Conservation (phyloP, 2,888 invertebrate genomes). For the Epistrophella euchroma region DNA sequence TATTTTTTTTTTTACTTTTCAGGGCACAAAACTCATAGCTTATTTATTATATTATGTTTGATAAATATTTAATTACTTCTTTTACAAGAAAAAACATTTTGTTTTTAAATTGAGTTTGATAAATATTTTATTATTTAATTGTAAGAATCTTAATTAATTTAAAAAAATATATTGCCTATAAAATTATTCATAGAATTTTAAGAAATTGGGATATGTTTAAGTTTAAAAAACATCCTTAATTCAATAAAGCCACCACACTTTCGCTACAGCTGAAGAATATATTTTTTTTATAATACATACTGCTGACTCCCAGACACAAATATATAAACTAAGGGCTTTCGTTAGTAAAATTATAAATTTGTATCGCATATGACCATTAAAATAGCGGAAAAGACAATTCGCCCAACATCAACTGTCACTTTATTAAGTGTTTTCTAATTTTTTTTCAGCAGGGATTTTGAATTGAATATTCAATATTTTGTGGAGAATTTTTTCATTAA, state of each 20-base stretch:
- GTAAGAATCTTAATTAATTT: too few species aligned
- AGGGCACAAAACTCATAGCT: too few species aligned
- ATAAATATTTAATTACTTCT: too few species aligned
- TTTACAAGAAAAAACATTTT: too few species aligned
- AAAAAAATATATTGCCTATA: too few species aligned
- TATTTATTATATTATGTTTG: too few species aligned
- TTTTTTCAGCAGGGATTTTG: neutral
- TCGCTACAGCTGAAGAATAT: neutral
- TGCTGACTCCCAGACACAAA: neutral
- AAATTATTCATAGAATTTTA: neutral
- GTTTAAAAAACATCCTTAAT: neutral
- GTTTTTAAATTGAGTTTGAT: too few species aligned
- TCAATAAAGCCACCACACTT: neutral
- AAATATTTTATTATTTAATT: too few species aligned
- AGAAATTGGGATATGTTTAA: neutral
- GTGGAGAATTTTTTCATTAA: neutral
- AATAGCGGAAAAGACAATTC: neutral
- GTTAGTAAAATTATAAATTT: slow-evolving; percentile 4
- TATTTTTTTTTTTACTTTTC: too few species aligned
- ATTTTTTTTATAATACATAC: neutral
- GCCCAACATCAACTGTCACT: slow-evolving; percentile 14
- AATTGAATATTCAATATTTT: slow-evolving; percentile 25
- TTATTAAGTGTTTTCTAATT: slow-evolving; percentile 49
- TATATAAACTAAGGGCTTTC: neutral
- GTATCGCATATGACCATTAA: neutral